Percentiles rank a stretch among this genome's conserved stretches.
Conservation (phyloP, 2,888 invertebrate genomes). For the Sympetrum striolatum region DNA sequence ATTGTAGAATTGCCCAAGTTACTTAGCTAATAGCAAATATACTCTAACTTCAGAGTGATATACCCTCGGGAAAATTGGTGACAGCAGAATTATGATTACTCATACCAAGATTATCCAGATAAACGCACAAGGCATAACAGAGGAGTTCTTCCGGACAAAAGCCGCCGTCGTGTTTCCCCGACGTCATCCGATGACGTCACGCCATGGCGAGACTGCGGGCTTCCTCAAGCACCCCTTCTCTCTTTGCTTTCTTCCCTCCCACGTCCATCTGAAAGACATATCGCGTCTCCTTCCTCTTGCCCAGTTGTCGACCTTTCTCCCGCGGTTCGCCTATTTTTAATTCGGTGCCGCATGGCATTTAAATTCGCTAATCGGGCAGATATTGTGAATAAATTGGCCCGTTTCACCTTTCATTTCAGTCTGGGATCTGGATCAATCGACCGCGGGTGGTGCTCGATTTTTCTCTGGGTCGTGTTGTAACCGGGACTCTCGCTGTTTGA, state of each 20-base stretch:
- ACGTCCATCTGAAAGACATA: background rate
- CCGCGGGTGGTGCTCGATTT: no score
- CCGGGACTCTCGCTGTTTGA: no score
- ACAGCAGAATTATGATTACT: background rate
- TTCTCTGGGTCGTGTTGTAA: no score
- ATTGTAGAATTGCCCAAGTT: background rate
- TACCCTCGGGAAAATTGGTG: background rate
- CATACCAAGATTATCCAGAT: background rate
- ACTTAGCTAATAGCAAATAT: background rate
- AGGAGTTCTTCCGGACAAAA: background rate
- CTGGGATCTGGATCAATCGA: no score
- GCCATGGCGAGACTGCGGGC: conserved; percentile 4
- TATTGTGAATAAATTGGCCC: no score
- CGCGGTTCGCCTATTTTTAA: background rate
- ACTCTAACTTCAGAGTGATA: background rate
- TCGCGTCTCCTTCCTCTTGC: background rate
- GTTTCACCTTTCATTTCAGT: no score
- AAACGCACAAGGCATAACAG: background rate
- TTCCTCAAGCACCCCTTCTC: background rate
- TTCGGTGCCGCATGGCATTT: background rate
- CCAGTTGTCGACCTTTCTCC: background rate
- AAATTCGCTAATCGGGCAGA: no score
- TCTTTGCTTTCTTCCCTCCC: background rate
- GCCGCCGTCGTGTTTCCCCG: background rate
- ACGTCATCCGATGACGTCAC: conserved; percentile 5